Base-by-base conservation (phyloP, 2,797 vertebrate genomes). In the Novumbra hubbsi region DNA sequence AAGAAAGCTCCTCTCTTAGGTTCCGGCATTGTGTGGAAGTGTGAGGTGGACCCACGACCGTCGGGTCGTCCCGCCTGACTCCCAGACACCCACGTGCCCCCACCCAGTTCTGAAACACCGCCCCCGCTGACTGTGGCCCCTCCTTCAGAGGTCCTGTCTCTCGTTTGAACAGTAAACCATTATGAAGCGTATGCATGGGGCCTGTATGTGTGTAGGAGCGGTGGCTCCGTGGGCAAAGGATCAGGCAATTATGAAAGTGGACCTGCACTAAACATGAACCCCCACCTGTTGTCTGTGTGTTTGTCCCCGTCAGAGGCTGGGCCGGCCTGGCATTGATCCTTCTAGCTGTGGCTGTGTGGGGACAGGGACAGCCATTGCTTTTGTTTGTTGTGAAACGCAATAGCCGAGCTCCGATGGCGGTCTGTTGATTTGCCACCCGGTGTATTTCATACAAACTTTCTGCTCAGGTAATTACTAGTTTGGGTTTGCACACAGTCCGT, bases 271-370 rank as follows among this genome's bases (percentile, higher is more conserved):
- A 73, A 74, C 76, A 78, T 49, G 73, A 65, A 77, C 75, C 74
- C 78, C 73, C 75, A 79, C 82, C 80, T 83, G 76, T 77, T 76
- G 67, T 14, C 21, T 69, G 68, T 73, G 64, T 52, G 48, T 52
- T 67, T 49, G 48, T 73, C 81, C 78, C 81, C 77, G 76, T 81
- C 80, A 76, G 79, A 75, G n/a, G 34, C 17, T 62, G 57, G 63
- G 79, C 84, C 84, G 75, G 80, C 78, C 65, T 73, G 75, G 80
- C 77, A 69, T 76, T 82, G 82, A 84, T 85, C 82, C 77, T 50
- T 34, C 28, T 41, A 48, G 38, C 62, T 68, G 49, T 74, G 21
- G 16, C 34, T 27, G 77, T 75, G n/a, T 75, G 73, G 65, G 68
- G 72, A 78, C 77, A 11, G 68, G 74, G 76, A 12, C 55, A 12